Evolutionary conservation across 2,888 invertebrate genomes (phyloP).

Genomic region (Xylophagus ater): DNA sequence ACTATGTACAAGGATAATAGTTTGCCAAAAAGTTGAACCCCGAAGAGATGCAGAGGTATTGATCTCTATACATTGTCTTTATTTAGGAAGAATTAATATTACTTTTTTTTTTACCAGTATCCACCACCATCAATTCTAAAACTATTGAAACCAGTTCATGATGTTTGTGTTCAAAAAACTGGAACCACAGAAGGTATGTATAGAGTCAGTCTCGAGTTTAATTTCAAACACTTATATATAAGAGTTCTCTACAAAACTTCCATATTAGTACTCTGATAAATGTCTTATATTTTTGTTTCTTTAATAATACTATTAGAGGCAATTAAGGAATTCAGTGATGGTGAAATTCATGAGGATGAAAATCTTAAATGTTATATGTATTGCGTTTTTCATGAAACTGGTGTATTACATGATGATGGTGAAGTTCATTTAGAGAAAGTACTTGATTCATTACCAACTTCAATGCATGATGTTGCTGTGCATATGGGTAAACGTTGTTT

Average conservation of each 20-base stretch:
- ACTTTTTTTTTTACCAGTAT: conserved; percentile 19
- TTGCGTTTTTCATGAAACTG: conserved; percentile 26
- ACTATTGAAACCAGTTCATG: conserved; percentile 21
- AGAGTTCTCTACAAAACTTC: background rate
- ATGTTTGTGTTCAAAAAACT: conserved; percentile 25
- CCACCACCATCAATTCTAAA: conserved; percentile 24
- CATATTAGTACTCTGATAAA: background rate
- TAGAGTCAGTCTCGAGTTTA: background rate
- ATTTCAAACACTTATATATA: background rate
- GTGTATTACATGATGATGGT: conserved; percentile 26
- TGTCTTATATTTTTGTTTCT: conserved; percentile 3
- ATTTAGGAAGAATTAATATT: background rate
- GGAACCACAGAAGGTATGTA: conserved; percentile 22
- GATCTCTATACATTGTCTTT: too few relatives aligned
- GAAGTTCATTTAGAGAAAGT: conserved; percentile 27
- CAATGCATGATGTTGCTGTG: conserved; percentile 22
- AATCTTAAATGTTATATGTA: conserved; percentile 30
- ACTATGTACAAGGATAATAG: conserved; percentile 5
- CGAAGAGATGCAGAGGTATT: conserved; percentile 20
- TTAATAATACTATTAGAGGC: conserved; percentile 18
- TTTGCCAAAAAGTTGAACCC: conserved; percentile 18
- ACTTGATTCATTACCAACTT: conserved; percentile 21
- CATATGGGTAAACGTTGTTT: conserved; percentile 26
- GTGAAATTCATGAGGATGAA: conserved; percentile 26
- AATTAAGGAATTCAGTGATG: conserved; percentile 28